phyloP scores from a whole-genome alignment of 1,140 invertebrate species.

The Lethocerus indicus region DNA sequence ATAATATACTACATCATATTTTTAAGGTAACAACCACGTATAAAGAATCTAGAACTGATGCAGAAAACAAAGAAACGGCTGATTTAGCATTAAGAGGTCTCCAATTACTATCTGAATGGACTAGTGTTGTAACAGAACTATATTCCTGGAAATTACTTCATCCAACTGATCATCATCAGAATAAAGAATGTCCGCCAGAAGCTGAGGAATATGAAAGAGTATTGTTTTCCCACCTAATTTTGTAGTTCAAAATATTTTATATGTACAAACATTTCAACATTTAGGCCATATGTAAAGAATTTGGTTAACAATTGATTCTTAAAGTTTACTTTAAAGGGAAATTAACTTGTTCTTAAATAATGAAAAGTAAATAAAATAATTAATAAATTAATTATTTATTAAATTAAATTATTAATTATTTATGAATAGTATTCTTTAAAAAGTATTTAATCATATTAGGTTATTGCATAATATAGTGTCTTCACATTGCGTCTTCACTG shows the following conservation, averaged over 20 bases:
- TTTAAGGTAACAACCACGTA: constrained; percentile 61
- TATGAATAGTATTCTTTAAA: too few species aligned
- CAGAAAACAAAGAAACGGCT: constrained; percentile 82
- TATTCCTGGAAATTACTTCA: constrained; percentile 98
- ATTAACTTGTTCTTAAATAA: neutral
- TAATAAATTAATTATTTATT: neutral
- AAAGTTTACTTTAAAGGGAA: neutral
- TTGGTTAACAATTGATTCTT: too few species aligned
- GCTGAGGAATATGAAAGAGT: constrained; percentile 99
- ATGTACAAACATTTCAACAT: neutral
- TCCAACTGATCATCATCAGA: constrained; percentile 93
- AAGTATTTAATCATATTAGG: too few species aligned
- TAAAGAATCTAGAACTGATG: constrained; percentile 80
- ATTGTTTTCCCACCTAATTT: too few species aligned
- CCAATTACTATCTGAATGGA: constrained; percentile 92
- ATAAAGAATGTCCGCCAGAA: constrained; percentile 85
- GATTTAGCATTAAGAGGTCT: constrained; percentile 83
- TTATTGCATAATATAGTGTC: too few species aligned
- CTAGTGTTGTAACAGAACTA: constrained; percentile 89
- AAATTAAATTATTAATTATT: neutral
- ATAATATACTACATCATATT: neutral
- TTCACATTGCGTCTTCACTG: too few species aligned
- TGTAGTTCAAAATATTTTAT: constrained; percentile 11
- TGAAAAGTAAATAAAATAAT: too few species aligned
- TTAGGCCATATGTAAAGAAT: too few species aligned